Evolutionary conservation across 1,140 invertebrate species (phyloP).

Genomic region (Glossosoma conforme): DNA sequence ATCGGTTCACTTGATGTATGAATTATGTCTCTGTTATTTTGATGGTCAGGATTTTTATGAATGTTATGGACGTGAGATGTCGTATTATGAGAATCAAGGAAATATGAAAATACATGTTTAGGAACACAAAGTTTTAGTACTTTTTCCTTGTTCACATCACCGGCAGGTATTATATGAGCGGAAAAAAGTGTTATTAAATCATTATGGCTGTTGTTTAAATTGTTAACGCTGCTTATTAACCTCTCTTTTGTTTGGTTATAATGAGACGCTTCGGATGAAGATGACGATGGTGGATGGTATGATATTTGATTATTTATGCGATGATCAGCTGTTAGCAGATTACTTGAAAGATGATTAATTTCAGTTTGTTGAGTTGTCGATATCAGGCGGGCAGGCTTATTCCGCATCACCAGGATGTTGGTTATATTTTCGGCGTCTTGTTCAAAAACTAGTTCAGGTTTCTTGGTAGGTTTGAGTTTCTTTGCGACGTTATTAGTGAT

Average conservation of each 20-base stretch:
- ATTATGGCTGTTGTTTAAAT: conserved; percentile 1
- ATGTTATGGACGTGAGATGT: conserved; percentile 4
- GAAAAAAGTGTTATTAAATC: conserved; percentile 26
- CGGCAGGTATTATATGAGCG: conserved; percentile 27
- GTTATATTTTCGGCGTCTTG: conserved; percentile 14
- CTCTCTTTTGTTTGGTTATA: background rate
- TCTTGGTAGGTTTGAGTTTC: background rate
- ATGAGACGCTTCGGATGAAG: background rate
- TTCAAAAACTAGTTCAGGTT: background rate
- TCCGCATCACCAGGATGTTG: background rate
- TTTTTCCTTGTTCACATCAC: conserved; percentile 19
- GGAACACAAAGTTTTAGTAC: conserved; percentile 27
- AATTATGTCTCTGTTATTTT: conserved; percentile 6
- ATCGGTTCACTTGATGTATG: conserved; percentile 15
- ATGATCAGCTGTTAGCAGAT: background rate
- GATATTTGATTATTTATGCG: conserved; percentile 1
- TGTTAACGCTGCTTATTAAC: background rate
- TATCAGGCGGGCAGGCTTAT: conserved; percentile 1
- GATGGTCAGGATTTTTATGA: background rate
- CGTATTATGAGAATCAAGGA: conserved; percentile 21
- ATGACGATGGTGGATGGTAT: conserved; percentile 12
- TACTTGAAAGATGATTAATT: conserved; percentile 4
- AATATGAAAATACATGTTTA: conserved; percentile 24
- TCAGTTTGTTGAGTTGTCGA: background rate
- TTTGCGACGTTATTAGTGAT: conserved; percentile 15